Evolutionary conservation across 2,113 vertebrate species (phyloP), one percentile per base, ranked within the genome.

Genomic region (Stegostoma tigrinum): DNA sequence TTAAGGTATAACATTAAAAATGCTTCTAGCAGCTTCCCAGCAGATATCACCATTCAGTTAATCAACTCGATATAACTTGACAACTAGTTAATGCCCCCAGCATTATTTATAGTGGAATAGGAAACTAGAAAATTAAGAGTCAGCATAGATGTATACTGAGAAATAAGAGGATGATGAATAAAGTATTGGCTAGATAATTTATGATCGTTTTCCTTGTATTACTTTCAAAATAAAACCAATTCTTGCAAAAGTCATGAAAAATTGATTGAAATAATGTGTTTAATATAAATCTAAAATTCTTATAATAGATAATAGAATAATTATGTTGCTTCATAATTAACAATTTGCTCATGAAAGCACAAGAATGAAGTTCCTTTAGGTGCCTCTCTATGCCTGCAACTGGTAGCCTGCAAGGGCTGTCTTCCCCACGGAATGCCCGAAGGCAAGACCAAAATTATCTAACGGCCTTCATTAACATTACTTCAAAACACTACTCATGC

Each of bases 41-140:
- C 34, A 23, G 34, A 66, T 93, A 38, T 67, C 89, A 67, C 17
- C 89, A 67, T 42, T 67, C 61, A 93, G 7, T 19, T n/a, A 93
- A 66, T 67, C 89, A 67, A 64, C 61, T 67, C 66, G 89, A 93
- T 66, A 93, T 42, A 93, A 93, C 19, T 93, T 66, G 89, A 93
- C 89, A 93, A 19, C 89, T 93, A 66, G 19, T 66, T 38, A 67
- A 66, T 66, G n/a, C 89, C 89, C 55, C 61, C 34, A 93, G 89
- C 89, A 66, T 93, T 67, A 61, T 38, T n/a, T 93, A 61, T 93
- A 38, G 5, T 7, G 61, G 61, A n/a, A 93, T 23, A 66, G 17
- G 61, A 91, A 66, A 64, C n/a, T 66, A 93, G 61, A 66, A 61
- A 93, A 93, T 67, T 23, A 93, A 93, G 17, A 93, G 89, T 19